Percentiles rank a stretch among this genome's conserved stretches.
phyloP scores from a whole-genome alignment of 2,113 vertebrate species.

The Halcyon senegalensis region DNA sequence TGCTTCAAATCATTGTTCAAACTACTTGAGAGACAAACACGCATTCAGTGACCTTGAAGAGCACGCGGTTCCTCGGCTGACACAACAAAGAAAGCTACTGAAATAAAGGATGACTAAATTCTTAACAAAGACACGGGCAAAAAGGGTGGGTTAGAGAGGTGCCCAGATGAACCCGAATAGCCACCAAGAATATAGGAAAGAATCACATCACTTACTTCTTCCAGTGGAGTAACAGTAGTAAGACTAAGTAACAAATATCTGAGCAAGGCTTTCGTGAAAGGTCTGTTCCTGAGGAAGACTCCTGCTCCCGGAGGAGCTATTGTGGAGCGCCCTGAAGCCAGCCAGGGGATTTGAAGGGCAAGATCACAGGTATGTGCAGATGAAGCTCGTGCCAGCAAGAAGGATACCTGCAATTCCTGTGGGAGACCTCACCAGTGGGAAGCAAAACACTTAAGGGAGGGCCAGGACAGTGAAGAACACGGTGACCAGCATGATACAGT shows the following conservation, averaged over 20 bases:
- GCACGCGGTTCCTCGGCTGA: conserved; percentile 46
- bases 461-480: fast-evolving
- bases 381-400: fast-evolving
- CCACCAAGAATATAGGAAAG: neutral
- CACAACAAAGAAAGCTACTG: conserved; percentile 52
- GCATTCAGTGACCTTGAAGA: conserved; percentile 68
- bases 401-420: neutral
- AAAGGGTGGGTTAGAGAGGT: neutral
- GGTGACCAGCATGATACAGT: fast-evolving
- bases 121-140: conserved; percentile 10
- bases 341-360: fast-evolving
- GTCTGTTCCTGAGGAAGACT: neutral
- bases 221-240: neutral
- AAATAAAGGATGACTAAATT: conserved; percentile 36
- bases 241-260: neutral
- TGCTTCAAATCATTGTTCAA: conserved; percentile 57
- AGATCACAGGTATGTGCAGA: fast-evolving
- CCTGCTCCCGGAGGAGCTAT: neutral
- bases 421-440: neutral
- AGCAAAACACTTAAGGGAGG: neutral
- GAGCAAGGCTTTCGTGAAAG: neutral
- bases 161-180: neutral
- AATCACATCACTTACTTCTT: conserved; percentile 21
- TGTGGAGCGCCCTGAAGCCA: neutral
- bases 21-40: conserved; percentile 61